Evolutionary conservation across 2,888 invertebrate genomes (phyloP).

Genomic region (Melipona beecheii): DNA sequence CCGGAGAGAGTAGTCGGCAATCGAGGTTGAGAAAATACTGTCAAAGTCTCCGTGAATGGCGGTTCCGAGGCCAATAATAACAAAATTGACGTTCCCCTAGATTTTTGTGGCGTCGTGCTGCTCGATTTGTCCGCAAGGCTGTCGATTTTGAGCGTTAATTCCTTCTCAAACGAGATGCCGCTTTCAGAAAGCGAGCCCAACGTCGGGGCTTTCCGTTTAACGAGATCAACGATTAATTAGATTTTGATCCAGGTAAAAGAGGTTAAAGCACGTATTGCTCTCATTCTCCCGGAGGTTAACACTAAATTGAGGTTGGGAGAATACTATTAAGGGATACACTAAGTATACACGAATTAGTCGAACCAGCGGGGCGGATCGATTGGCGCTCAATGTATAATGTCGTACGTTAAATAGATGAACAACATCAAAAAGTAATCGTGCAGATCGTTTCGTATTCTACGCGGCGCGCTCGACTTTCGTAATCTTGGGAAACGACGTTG

Average conservation of each 20-base stretch:
- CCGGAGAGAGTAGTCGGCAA: neutral
- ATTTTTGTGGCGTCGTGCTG: neutral
- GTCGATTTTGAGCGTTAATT: neutral
- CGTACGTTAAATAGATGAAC: constrained; percentile 33
- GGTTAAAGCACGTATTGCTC: constrained; percentile 26
- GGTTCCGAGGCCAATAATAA: constrained; percentile 26
- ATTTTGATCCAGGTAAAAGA: constrained; percentile 44
- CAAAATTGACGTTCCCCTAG: constrained; percentile 19
- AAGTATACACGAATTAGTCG: constrained; percentile 55
- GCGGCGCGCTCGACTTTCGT: constrained; percentile 12
- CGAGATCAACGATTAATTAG: constrained; percentile 46
- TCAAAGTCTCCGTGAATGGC: neutral
- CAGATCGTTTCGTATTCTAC: constrained; percentile 32
- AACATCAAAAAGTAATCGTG: constrained; percentile 12
- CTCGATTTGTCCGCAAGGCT: neutral
- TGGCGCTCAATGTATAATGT: constrained; percentile 19
- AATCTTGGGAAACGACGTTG: constrained; percentile 25
- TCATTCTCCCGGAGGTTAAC: constrained; percentile 72
- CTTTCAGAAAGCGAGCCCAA: neutral
- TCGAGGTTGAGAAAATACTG: constrained; percentile 42
- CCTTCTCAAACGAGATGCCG: neutral
- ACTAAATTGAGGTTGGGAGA: constrained; percentile 70
- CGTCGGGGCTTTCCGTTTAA: constrained; percentile 25
- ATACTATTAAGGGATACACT: constrained; percentile 69
- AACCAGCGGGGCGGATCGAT: constrained; percentile 22